These are phyloP conservation scores for Lasioglossum pauxillum DNA, from an alignment of 2,888 invertebrate genomes.

Conservation along the genomic window DNA sequence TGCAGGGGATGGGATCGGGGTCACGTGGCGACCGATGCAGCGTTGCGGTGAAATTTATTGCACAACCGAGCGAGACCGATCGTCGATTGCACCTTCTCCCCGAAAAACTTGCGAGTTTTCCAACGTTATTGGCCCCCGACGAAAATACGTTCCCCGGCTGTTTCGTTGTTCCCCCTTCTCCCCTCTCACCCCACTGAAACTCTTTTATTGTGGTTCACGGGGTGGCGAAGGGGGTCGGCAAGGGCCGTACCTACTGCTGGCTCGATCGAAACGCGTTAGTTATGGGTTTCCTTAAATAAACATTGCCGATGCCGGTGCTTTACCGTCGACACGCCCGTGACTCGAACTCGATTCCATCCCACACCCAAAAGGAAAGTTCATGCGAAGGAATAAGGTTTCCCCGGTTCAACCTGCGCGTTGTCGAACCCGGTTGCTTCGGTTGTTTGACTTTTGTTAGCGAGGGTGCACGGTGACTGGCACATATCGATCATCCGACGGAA, in stretches of 20 bases:
- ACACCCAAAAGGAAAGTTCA: neutral
- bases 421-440: neutral
- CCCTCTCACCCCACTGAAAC: neutral
- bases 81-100: slow-evolving; percentile 66
- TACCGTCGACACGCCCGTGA: neutral
- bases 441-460: neutral
- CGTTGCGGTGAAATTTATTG: slow-evolving; percentile 76
- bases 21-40: slow-evolving; percentile 72
- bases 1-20: slow-evolving; percentile 63
- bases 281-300: slow-evolving; percentile 27
- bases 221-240: neutral
- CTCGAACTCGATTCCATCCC: neutral
- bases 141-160: slow-evolving; percentile 40
- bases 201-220: slow-evolving; percentile 51
- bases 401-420: neutral
- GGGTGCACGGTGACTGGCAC: neutral
- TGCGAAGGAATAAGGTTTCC: too few species aligned
- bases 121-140: slow-evolving; percentile 52
- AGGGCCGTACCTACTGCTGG: neutral
- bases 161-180: slow-evolving; percentile 17
- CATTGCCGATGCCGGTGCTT: slow-evolving; percentile 13
- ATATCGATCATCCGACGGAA: neutral
- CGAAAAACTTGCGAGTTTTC: slow-evolving; percentile 54
- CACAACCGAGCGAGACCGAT: slow-evolving; percentile 71
- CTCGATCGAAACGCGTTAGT: slow-evolving; percentile 14